Base-by-base conservation (phyloP, 2,113 vertebrate genomes). In the Hipposideros armiger region DNA sequence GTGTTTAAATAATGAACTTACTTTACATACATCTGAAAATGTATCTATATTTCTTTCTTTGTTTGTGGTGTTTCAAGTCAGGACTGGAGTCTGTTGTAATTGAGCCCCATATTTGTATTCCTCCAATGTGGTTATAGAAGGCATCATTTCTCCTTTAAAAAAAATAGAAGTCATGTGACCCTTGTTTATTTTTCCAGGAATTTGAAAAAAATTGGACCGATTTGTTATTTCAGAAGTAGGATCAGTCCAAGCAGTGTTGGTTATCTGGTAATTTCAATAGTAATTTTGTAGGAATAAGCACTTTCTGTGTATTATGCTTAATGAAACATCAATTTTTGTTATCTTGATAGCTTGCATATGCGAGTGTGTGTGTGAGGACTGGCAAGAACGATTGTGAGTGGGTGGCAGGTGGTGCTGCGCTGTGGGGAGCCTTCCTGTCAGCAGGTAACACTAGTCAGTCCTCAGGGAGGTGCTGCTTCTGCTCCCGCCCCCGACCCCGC, bases 1-100 rank as follows among this genome's bases (percentile, higher is more conserved):
- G 60, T 14, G 56, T 96, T 94, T 91, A 91, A 94, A 86, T 87
- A 73, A 86, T 91, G 77, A 84, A 32, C 93, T 92, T 82, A 40
- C 82, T 86, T 86, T 81, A 90, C 2, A 36, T 72, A 50, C 3
- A 13, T 91, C 30, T 52, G 36, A 90, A 87, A 67, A 87, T 67
- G 30, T 83, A 14, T 47, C 62, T 58, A 0, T 70, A 16, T 77
- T 72, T 36, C 15, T 67, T 4, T 13, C 4, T 76, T 82, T 93
- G 62, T 69, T 85, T 22, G 32, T 87, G 72, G 22, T 56, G 20
- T 78, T 86, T 87, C 30, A 73, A 87, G 19, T 93, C 16, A 36
- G n/a, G 19, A 36, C 30, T 52, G 17, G n/a, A 74, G 16, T 7
- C 74, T 90, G 32, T 78, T 96, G 94, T 93, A 76, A 62, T 47